Conservation (phyloP, 2,888 invertebrate genomes). For the Pyrocoelia pectoralis region DNA sequence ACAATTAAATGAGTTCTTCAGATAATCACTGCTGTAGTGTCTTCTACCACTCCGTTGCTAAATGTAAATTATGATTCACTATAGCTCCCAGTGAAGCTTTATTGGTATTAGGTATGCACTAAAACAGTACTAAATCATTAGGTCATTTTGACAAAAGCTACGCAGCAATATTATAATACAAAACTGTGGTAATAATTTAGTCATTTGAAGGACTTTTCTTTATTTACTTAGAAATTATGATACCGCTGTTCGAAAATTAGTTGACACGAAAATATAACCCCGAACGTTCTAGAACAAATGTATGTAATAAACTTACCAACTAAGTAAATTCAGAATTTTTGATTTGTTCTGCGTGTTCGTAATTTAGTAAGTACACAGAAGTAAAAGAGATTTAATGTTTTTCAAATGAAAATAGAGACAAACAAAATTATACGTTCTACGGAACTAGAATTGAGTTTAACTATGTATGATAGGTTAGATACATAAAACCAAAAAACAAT, state of each 20-base stretch:
- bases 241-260: conserved; percentile 1
- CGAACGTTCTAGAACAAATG: neutral
- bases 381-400: conserved; percentile 20
- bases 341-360: conserved; percentile 27
- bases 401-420: neutral
- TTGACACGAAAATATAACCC: neutral
- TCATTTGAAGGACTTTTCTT: neutral
- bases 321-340: conserved; percentile 29
- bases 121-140: too few species aligned
- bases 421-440: conserved; percentile 1
- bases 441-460: conserved; percentile 3
- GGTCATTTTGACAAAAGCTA: neutral
- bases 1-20: too few species aligned
- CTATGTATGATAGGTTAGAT: neutral
- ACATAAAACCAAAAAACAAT: conserved; percentile 29
- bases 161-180: neutral
- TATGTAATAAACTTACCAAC: neutral
- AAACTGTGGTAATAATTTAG: neutral
- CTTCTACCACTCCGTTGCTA: too few species aligned
- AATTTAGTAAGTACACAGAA: conserved; percentile 19
- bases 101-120: too few species aligned
- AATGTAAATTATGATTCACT: too few species aligned
- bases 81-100: too few species aligned
- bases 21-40: too few species aligned
- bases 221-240: neutral